phyloP scores from a whole-genome alignment of 2,113 vertebrate genomes.

The Bubalus kerabau region DNA sequence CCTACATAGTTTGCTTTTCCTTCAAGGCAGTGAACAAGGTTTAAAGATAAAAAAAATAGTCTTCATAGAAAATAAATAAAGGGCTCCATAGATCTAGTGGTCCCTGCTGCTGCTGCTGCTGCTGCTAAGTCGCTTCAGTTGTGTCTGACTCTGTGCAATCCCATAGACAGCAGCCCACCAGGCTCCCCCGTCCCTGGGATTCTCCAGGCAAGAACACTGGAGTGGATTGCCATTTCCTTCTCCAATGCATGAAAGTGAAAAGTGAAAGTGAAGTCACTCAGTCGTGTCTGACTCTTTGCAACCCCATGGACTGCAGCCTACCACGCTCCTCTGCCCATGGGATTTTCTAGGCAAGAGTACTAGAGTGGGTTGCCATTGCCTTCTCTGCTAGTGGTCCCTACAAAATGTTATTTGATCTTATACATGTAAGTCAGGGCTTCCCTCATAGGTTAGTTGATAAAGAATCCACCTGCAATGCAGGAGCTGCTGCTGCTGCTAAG shows the following conservation, averaged over 20 bases:
- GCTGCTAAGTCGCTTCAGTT: too few species aligned
- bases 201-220: too few species aligned
- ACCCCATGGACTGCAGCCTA: too few species aligned
- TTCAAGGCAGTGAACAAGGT: neutral
- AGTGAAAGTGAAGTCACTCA: too few species aligned
- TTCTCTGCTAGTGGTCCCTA: neutral
- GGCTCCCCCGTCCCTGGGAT: fast-evolving
- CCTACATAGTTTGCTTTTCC: neutral
- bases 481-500: too few species aligned
- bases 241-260: too few species aligned
- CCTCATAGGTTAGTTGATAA: neutral
- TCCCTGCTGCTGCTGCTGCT: too few species aligned
- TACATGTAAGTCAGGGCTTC: neutral
- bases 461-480: neutral
- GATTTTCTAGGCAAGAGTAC: too few species aligned
- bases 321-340: too few species aligned
- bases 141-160: fast-evolving
- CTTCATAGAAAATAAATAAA: neutral
- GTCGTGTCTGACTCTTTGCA: fast-evolving
- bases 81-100: neutral
- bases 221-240: too few species aligned
- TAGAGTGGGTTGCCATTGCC: too few species aligned
- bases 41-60: neutral
- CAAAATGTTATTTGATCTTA: neutral
- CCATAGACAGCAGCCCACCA: too few species aligned